phyloP scores from a whole-genome alignment of 2,888 invertebrate genomes.

The Eupithecia subumbrata region DNA sequence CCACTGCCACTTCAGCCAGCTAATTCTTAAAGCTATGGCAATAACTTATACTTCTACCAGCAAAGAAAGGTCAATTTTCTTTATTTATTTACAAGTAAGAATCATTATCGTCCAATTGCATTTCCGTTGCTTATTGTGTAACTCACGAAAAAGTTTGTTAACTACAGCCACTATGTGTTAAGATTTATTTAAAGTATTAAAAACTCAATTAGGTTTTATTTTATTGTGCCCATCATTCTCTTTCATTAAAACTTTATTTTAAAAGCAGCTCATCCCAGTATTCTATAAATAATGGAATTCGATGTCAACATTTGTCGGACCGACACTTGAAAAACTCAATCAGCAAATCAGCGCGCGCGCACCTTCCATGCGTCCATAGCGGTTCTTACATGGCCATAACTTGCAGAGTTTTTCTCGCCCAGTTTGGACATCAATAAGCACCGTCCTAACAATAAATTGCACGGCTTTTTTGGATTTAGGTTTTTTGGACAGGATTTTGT shows the following conservation, averaged over 20 bases:
- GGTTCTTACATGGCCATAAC: conserved; percentile 25
- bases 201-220: neutral
- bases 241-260: neutral
- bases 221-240: neutral
- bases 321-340: conserved; percentile 33
- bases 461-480: conserved; percentile 19
- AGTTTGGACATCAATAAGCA: conserved; percentile 35
- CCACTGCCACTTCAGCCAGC: too few species aligned
- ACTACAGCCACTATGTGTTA: neutral
- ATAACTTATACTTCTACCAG: too few species aligned
- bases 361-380: conserved; percentile 19
- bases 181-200: neutral
- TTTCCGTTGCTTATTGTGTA: neutral
- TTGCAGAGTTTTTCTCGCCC: conserved; percentile 24
- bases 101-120: neutral
- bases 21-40: too few species aligned
- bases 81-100: neutral
- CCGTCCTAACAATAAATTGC: conserved; percentile 33
- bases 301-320: conserved; percentile 37
- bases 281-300: conserved; percentile 28
- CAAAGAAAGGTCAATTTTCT: too few species aligned
- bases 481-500: conserved; percentile 23
- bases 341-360: conserved; percentile 31
- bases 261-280: neutral
- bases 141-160: neutral